These are phyloP conservation scores for Andrena hattorfiana DNA, from an alignment of 2,888 invertebrate genomes.

Conservation along the genomic window DNA sequence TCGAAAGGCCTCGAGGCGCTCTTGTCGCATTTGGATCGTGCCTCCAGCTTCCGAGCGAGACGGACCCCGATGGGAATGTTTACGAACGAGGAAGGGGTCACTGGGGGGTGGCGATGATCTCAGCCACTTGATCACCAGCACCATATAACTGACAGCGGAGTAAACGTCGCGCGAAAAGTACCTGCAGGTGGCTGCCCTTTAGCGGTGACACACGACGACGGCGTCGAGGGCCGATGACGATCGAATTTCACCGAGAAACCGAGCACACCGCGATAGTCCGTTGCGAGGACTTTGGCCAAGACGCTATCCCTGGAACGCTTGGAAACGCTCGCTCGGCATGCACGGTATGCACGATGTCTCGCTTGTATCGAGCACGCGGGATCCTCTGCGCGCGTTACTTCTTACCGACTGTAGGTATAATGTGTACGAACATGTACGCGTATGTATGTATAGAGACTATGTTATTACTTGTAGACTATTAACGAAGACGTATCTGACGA, in stretches of 20 bases:
- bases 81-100: not conserved
- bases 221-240: constrained; percentile 45
- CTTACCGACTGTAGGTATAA: constrained; percentile 33
- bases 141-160: constrained; percentile 20
- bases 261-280: not conserved
- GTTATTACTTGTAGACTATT: constrained; percentile 18
- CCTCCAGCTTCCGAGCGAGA: constrained; percentile 69
- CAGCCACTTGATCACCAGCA: constrained; percentile 6
- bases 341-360: constrained; percentile 52
- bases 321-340: constrained; percentile 21
- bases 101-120: not conserved
- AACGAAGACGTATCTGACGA: constrained; percentile 7
- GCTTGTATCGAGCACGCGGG: constrained; percentile 22
- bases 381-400: constrained; percentile 16
- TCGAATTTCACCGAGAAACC: constrained; percentile 20
- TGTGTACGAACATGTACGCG: constrained; percentile 9
- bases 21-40: constrained; percentile 72
- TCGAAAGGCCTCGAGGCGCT: constrained; percentile 72
- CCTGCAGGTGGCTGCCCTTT: constrained; percentile 63
- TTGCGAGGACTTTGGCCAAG: constrained; percentile 4
- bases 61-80: not conserved
- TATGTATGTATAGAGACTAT: constrained; percentile 24
- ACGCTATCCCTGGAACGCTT: constrained; percentile 7
- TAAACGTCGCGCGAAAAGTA: constrained; percentile 68
- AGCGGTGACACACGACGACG: constrained; percentile 46